Percentiles rank a stretch among this genome's conserved stretches.
Evolutionary conservation across 2,888 invertebrate genomes (phyloP).

Genomic region (Eutolmus rufibarbis): DNA sequence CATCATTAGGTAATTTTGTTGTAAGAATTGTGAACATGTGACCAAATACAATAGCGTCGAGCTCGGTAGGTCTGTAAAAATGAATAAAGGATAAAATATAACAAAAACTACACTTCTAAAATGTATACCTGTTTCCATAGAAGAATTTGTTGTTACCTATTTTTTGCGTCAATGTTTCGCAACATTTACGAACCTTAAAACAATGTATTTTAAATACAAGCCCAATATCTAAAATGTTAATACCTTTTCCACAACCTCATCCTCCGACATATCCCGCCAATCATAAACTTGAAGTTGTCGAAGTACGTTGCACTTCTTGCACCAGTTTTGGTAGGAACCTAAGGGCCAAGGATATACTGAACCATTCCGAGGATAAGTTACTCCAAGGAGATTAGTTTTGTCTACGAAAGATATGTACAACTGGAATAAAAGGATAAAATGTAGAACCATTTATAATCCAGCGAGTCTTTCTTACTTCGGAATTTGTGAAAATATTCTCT

Average conservation of each 20-base stretch:
- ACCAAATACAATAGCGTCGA: constrained; percentile 96
- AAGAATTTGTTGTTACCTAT: constrained; percentile 83
- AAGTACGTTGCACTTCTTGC: constrained; percentile 74
- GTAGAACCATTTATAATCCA: background rate
- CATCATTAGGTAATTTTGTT: constrained; percentile 83
- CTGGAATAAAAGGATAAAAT: constrained; percentile 58
- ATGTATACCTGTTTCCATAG: constrained; percentile 76
- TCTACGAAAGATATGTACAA: constrained; percentile 89
- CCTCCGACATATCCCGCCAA: constrained; percentile 81
- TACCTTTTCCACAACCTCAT: constrained; percentile 78
- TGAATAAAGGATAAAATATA: constrained; percentile 50
- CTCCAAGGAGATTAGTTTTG: constrained; percentile 76
- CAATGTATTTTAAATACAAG: background rate
- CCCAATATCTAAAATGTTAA: constrained; percentile 43
- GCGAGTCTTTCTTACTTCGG: constrained; percentile 70
- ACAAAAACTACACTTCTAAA: background rate
- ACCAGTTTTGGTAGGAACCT: constrained; percentile 79
- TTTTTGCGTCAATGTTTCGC: constrained; percentile 84
- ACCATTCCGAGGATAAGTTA: constrained; percentile 85
- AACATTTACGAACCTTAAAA: constrained; percentile 69
- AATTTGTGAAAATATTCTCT: constrained; percentile 86
- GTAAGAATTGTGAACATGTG: constrained; percentile 96
- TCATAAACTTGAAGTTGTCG: constrained; percentile 79
- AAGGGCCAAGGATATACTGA: constrained; percentile 94
- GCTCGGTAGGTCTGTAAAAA: constrained; percentile 81